A percentile compares a stretch with the other conserved stretches of the same genome.
Evolutionary conservation across 2,888 invertebrate species (phyloP).

Genomic region (Dascillus cervinus): DNA sequence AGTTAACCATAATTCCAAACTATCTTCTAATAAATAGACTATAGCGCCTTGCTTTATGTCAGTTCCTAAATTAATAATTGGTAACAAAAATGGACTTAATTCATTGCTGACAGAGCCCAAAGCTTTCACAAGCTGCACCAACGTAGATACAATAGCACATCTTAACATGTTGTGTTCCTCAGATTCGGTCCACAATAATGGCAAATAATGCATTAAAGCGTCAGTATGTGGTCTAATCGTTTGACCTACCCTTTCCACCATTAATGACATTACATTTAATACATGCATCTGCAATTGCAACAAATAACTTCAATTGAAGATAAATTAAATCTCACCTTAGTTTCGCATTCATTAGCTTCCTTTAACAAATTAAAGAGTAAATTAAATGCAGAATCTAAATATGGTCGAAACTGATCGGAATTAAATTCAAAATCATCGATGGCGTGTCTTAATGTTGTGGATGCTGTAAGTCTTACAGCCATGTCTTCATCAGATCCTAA

Average conservation of each 20-base stretch:
- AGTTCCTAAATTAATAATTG: conserved; percentile 18
- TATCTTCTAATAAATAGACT: conserved; percentile 88
- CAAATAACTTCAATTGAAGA: conserved; percentile 1
- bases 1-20: conserved; percentile 82
- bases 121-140: conserved; percentile 78
- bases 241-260: conserved; percentile 78
- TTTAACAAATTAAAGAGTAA: conserved; percentile 77
- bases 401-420: conserved; percentile 77
- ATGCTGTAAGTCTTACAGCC: conserved; percentile 81
- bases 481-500: conserved; percentile 73
- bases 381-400: conserved; percentile 68
- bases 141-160: conserved; percentile 81
- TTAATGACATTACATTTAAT: conserved; percentile 79
- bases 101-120: conserved; percentile 47
- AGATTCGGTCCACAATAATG: conserved; percentile 82
- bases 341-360: conserved; percentile 85
- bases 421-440: conserved; percentile 92
- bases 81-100: conserved; percentile 57
- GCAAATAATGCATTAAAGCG: conserved; percentile 73
- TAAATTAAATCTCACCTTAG: conserved; percentile 54
- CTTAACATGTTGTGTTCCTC: conserved; percentile 82
- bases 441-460: conserved; percentile 72
- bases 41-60: conserved; percentile 50
- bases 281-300: conserved; percentile 67
- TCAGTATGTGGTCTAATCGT: conserved; percentile 63